Evolutionary conservation across 2,113 vertebrate species (phyloP).

Genomic region (Phocoena sinus): DNA sequence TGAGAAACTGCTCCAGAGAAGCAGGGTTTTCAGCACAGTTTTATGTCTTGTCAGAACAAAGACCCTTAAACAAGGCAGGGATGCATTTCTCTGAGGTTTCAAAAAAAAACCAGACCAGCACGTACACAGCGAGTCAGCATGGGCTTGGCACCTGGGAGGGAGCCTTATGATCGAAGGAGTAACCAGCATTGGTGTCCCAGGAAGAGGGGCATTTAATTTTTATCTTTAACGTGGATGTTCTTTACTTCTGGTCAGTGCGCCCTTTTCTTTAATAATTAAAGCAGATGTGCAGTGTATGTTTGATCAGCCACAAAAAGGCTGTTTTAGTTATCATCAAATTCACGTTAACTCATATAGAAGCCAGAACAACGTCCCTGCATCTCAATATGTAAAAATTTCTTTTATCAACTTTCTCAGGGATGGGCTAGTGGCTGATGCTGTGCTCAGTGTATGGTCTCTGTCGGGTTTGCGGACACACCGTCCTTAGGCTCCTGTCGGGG

Average conservation of each 20-base stretch:
- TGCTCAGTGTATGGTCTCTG: not conserved
- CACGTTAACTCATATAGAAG: not conserved
- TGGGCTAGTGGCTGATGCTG: accelerated
- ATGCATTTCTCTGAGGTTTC: not conserved
- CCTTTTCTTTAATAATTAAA: not conserved
- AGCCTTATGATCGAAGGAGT: not conserved
- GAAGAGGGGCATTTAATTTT: not conserved
- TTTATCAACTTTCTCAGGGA: not conserved
- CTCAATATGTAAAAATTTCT: not conserved
- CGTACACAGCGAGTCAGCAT: not conserved
- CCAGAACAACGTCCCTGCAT: not conserved
- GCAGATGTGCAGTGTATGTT: not conserved
- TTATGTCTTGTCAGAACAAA: not conserved
- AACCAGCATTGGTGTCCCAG: not conserved
- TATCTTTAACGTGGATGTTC: not conserved
- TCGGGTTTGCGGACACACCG: not conserved
- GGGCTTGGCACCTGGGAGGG: not conserved
- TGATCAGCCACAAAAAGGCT: not conserved
- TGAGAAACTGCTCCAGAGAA: not conserved
- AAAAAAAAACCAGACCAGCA: not conserved
- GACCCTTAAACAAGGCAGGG: not conserved
- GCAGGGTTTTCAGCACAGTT: not conserved
- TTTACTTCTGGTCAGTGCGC: not conserved
- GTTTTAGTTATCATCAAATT: not conserved
- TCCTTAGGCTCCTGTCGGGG: too few species aligned